These are phyloP conservation scores for Seladonia tumulorum DNA, from an alignment of 2,888 invertebrate genomes.

Conservation along the genomic window DNA sequence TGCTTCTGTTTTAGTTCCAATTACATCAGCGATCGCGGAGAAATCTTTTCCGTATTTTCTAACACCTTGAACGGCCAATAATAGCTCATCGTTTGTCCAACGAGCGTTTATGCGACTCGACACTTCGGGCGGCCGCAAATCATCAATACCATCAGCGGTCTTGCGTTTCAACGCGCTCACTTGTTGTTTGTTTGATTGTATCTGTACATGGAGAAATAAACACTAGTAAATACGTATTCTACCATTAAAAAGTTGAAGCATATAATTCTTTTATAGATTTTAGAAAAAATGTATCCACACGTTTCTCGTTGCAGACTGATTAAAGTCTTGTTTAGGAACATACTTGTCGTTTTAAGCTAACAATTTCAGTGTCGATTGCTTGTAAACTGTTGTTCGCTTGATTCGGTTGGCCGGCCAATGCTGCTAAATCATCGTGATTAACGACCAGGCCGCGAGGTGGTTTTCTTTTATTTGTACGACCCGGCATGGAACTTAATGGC, in stretches of 20 bases:
- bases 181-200: slow-evolving; percentile 97
- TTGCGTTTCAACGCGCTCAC: slow-evolving; percentile 94
- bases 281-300: slow-evolving; percentile 82
- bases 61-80: slow-evolving; percentile 95
- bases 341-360: slow-evolving; percentile 98
- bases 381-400: slow-evolving; percentile 90
- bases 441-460: slow-evolving; percentile 99
- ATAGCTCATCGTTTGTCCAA: slow-evolving; percentile 97
- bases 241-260: background rate
- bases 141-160: slow-evolving; percentile 87
- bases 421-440: slow-evolving; percentile 97
- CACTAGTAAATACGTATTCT: background rate
- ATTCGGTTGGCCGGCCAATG: slow-evolving; percentile 92
- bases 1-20: slow-evolving; percentile 97
- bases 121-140: slow-evolving; percentile 87
- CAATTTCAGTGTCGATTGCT: slow-evolving; percentile 96
- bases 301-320: slow-evolving; percentile 45
- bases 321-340: slow-evolving; percentile 84
- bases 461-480: slow-evolving; percentile 88
- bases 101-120: slow-evolving; percentile 91
- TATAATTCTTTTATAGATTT: background rate
- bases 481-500: slow-evolving; percentile 85
- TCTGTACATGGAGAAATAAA: slow-evolving; percentile 86
- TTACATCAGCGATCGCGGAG: slow-evolving; percentile 96
- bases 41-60: slow-evolving; percentile 94